phyloP scores from a whole-genome alignment of 1,140 invertebrate species.

The Drosophila kurseongensis region DNA sequence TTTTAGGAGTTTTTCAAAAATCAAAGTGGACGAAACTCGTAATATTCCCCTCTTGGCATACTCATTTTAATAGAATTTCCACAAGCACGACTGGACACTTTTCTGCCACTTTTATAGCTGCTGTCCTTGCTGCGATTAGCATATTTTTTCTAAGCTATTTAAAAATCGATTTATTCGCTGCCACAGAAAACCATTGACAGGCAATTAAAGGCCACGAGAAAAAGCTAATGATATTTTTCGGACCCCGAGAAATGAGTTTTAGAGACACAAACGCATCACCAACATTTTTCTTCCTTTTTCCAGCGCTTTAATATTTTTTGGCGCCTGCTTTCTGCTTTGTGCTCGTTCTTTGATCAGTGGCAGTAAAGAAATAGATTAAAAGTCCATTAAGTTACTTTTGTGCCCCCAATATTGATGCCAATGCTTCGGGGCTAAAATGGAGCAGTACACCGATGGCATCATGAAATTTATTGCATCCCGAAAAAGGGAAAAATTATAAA shows the following conservation, averaged over 20 bases:
- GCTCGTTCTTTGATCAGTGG: slow-evolving; percentile 56
- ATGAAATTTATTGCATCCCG: slow-evolving; percentile 59
- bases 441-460: slow-evolving; percentile 38
- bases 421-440: slow-evolving; percentile 39
- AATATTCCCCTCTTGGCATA: background rate
- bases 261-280: slow-evolving; percentile 43
- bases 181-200: slow-evolving; percentile 62
- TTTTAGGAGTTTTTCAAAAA: slow-evolving; percentile 1
- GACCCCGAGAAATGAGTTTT: slow-evolving; percentile 4
- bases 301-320: slow-evolving; percentile 61
- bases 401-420: slow-evolving; percentile 63
- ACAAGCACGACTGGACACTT: slow-evolving; percentile 48
- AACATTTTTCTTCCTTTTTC: slow-evolving; percentile 32
- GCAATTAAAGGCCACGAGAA: slow-evolving; percentile 54
- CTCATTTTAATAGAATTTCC: slow-evolving; percentile 32
- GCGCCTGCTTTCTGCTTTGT: slow-evolving; percentile 19
- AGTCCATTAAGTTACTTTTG: slow-evolving; percentile 74
- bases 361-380: slow-evolving; percentile 75
- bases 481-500: slow-evolving; percentile 26
- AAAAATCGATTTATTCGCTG: slow-evolving; percentile 63
- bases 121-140: slow-evolving; percentile 41
- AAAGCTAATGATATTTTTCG: slow-evolving; percentile 62
- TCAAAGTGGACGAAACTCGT: slow-evolving; percentile 30
- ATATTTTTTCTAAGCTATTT: slow-evolving; percentile 49
- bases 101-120: slow-evolving; percentile 42